phyloP scores from a whole-genome alignment of 2,888 invertebrate genomes.

The Scrobipalpa costella region DNA sequence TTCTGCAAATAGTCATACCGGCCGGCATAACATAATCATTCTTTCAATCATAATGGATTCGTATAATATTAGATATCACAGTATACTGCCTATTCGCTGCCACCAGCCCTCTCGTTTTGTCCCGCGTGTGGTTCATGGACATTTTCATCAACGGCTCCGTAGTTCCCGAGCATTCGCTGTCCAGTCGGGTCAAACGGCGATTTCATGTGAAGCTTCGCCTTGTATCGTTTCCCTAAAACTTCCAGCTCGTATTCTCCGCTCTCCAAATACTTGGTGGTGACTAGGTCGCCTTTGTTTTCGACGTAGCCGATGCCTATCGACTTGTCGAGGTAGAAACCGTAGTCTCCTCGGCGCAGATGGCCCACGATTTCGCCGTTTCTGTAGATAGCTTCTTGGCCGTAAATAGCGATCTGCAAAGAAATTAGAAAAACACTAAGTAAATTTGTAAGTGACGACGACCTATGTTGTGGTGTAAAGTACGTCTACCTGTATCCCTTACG shows the following conservation, averaged over 20 bases:
- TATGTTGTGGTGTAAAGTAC: too few relatives aligned
- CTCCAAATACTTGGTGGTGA: conserved; percentile 85
- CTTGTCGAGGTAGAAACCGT: conserved; percentile 81
- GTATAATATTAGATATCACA: not conserved
- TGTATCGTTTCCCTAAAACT: conserved; percentile 87
- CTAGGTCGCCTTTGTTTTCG: conserved; percentile 77
- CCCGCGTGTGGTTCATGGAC: conserved; percentile 70
- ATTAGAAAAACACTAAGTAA: not conserved
- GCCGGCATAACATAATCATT: too few relatives aligned
- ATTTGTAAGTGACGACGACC: too few relatives aligned
- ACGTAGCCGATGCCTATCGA: conserved; percentile 83
- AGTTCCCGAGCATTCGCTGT: conserved; percentile 86
- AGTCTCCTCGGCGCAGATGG: conserved; percentile 90
- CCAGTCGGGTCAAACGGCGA: conserved; percentile 92
- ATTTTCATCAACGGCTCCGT: conserved; percentile 76
- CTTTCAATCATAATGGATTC: too few relatives aligned
- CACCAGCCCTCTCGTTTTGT: conserved; percentile 74
- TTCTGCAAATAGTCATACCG: too few relatives aligned
- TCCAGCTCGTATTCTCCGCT: conserved; percentile 90
- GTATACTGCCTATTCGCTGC: conserved; percentile 66
- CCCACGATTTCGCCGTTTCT: conserved; percentile 89
- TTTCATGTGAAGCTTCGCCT: conserved; percentile 85
- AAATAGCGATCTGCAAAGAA: conserved; percentile 83
- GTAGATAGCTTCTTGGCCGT: conserved; percentile 93
- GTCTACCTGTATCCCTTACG: too few relatives aligned